These are phyloP conservation scores for Oreochromis mossambicus DNA, from an alignment of 2,797 vertebrate species.

Conservation along the genomic window DNA sequence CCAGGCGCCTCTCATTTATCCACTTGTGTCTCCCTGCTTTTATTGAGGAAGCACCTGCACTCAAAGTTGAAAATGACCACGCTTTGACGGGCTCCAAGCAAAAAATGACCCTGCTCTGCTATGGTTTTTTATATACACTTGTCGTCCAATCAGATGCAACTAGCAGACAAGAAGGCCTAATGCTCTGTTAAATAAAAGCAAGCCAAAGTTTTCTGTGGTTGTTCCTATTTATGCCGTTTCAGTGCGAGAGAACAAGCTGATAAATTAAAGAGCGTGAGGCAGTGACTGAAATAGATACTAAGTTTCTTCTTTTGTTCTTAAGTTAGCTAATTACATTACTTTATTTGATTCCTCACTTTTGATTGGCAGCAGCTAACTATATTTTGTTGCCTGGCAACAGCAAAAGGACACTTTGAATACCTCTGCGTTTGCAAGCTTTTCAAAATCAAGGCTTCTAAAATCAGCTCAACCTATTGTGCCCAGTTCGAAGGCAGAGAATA, in stretches of 20 bases:
- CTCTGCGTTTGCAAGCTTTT: constrained; percentile 14
- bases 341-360: not conserved
- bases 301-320: not conserved
- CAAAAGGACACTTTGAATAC: constrained; percentile 9
- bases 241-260: not conserved
- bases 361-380: constrained; percentile 21
- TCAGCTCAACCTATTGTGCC: not conserved
- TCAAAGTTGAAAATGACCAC: not conserved
- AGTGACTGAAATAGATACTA: constrained; percentile 5
- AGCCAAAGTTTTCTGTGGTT: not conserved
- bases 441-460: constrained; percentile 35
- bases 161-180: not conserved
- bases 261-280: not conserved
- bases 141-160: not conserved
- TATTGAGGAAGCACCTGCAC: constrained; percentile 30
- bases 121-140: not conserved
- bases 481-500: not conserved
- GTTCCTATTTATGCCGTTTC: not conserved
- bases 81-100: not conserved
- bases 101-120: not conserved
- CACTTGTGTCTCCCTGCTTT: constrained; percentile 14
- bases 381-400: constrained; percentile 46
- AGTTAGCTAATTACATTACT: constrained; percentile 21
- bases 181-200: not conserved
- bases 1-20: constrained; percentile 27